phyloP scores from a whole-genome alignment of 2,797 vertebrate species.

The Enteromius trimaculatus region DNA sequence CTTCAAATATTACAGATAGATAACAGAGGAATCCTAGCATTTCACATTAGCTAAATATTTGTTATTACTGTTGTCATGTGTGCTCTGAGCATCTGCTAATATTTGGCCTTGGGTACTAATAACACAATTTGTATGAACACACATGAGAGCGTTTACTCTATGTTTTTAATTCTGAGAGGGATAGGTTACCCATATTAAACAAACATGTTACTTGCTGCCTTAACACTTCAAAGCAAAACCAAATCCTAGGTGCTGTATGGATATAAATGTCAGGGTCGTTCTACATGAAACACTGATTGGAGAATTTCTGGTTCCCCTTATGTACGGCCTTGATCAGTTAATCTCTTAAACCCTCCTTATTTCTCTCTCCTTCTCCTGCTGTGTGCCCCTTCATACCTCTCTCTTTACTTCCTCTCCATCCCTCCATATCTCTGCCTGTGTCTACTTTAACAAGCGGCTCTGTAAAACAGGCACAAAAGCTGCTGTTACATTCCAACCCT shows the following conservation, averaged over 20 bases:
- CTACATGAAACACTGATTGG: background rate
- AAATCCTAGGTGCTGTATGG: background rate
- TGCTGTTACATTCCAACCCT: slow-evolving; percentile 80
- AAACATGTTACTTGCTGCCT: slow-evolving; percentile 26
- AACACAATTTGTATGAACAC: background rate
- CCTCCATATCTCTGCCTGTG: slow-evolving; percentile 53
- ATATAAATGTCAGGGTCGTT: background rate
- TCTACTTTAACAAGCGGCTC: slow-evolving; percentile 68
- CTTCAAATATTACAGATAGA: background rate
- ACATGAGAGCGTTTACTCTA: background rate
- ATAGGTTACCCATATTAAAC: background rate
- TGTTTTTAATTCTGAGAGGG: background rate
- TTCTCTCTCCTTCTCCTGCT: slow-evolving; percentile 25
- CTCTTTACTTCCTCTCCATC: slow-evolving; percentile 18
- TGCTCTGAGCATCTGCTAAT: background rate
- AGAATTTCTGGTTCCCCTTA: slow-evolving; percentile 21
- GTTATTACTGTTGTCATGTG: no score
- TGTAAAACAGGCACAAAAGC: slow-evolving; percentile 79
- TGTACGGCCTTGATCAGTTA: slow-evolving; percentile 27
- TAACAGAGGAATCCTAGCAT: background rate
- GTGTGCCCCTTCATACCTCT: slow-evolving; percentile 17
- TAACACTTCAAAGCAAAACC: slow-evolving; percentile 6
- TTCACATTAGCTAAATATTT: background rate
- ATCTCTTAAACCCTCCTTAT: slow-evolving; percentile 32
- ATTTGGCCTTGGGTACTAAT: background rate